phyloP scores from a whole-genome alignment of 2,888 invertebrate genomes.

The Nasonovia ribisnigri region DNA sequence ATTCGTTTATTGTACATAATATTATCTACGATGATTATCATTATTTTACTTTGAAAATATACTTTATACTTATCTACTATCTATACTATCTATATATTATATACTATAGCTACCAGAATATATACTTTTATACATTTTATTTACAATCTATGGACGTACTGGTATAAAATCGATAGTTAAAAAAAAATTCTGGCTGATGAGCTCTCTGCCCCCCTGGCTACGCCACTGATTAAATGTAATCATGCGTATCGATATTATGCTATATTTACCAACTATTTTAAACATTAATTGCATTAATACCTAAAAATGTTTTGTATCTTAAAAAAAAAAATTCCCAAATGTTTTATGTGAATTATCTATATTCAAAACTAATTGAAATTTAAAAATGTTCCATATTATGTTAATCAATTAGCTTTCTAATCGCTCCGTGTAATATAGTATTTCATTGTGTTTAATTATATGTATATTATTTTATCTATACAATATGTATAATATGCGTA shows the following conservation, averaged over 20 bases:
- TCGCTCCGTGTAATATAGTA: background rate
- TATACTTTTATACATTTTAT: no score
- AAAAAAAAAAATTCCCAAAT: background rate
- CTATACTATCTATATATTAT: no score
- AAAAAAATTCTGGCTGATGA: no score
- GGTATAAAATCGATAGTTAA: no score
- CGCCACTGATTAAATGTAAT: background rate
- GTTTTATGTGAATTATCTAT: background rate
- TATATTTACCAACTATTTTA: background rate
- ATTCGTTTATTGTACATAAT: no score
- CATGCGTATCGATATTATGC: background rate
- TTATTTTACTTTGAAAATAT: no score
- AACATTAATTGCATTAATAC: background rate
- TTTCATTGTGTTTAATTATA: background rate
- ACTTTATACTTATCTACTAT: no score
- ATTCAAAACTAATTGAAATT: background rate
- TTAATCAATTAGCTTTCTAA: background rate
- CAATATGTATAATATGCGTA: background rate
- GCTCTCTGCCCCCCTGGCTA: no score
- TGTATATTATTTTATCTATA: background rate
- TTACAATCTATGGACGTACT: no score
- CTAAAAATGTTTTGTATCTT: no score
- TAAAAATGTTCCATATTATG: background rate
- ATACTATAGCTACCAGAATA: no score
- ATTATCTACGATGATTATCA: no score